These are phyloP conservation scores for Aptenodytes patagonicus DNA, from an alignment of 2,113 vertebrate species.

Conservation along the genomic window DNA sequence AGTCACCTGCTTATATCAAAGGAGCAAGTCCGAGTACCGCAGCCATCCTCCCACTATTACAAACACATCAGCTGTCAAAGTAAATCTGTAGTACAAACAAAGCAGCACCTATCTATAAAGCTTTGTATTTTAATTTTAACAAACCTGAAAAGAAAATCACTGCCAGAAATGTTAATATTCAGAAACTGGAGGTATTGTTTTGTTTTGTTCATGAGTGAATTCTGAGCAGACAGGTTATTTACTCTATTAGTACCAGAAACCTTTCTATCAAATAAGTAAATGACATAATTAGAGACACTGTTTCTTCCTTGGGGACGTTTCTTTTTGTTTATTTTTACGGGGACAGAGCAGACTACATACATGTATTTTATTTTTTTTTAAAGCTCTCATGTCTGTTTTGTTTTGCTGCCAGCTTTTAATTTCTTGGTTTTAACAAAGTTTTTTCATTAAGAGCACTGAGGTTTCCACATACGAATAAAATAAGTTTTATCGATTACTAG, in stretches of 20 bases:
- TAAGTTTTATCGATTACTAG: not conserved
- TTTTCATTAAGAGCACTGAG: not conserved
- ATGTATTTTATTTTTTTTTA: not conserved
- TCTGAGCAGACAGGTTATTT: not conserved
- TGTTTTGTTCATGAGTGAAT: not conserved
- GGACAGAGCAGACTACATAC: not conserved
- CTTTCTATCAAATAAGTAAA: not conserved
- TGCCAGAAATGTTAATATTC: not conserved
- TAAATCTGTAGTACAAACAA: not conserved
- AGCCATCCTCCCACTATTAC: not conserved
- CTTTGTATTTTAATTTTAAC: not conserved
- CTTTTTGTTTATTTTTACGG: not conserved
- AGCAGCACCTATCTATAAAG: not conserved
- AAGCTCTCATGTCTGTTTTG: not conserved
- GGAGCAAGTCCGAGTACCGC: not conserved
- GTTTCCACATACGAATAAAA: not conserved
- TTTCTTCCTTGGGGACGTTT: not conserved
- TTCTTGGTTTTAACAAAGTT: not conserved
- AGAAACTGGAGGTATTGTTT: not conserved
- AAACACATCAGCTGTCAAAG: not conserved
- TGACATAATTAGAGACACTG: not conserved
- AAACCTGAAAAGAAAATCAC: not conserved
- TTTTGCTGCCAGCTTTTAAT: not conserved
- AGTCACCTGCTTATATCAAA: not conserved
- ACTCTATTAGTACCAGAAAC: not conserved